Evolutionary conservation across 2,888 invertebrate species (phyloP).

Genomic region (Catocala nupta): DNA sequence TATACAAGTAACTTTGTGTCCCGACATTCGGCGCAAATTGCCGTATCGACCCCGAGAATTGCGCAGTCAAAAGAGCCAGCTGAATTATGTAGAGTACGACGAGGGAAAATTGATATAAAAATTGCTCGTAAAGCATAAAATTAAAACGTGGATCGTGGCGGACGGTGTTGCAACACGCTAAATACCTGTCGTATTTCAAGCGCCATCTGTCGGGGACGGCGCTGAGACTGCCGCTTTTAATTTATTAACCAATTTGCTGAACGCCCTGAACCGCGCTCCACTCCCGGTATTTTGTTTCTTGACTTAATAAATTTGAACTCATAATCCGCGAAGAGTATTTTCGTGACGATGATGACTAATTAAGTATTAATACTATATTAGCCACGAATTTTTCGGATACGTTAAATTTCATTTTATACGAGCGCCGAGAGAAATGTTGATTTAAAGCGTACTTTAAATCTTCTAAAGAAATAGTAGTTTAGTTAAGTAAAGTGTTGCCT

Average conservation of each 20-base stretch:
- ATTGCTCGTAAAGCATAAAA: conserved; percentile 86
- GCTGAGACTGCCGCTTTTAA: conserved; percentile 84
- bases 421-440: neutral
- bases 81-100: conserved; percentile 77
- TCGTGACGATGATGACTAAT: conserved; percentile 63
- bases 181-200: conserved; percentile 86
- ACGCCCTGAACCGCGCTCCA: conserved; percentile 77
- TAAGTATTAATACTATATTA: conserved; percentile 57
- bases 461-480: conserved; percentile 24
- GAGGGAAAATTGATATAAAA: conserved; percentile 83
- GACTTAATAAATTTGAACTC: conserved; percentile 82
- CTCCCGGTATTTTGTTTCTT: conserved; percentile 81
- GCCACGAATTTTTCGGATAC: conserved; percentile 40
- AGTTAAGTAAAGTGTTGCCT: neutral
- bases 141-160: conserved; percentile 81
- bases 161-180: conserved; percentile 85
- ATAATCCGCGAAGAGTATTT: conserved; percentile 76
- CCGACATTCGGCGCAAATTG: conserved; percentile 67
- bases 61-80: conserved; percentile 66
- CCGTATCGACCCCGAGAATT: conserved; percentile 67
- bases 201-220: conserved; percentile 85
- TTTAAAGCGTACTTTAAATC: conserved; percentile 8
- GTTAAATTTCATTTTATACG: neutral
- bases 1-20: conserved; percentile 54
- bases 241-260: conserved; percentile 86